Evolutionary conservation across 2,797 vertebrate species (phyloP).

Genomic region (Trachurus trachurus): DNA sequence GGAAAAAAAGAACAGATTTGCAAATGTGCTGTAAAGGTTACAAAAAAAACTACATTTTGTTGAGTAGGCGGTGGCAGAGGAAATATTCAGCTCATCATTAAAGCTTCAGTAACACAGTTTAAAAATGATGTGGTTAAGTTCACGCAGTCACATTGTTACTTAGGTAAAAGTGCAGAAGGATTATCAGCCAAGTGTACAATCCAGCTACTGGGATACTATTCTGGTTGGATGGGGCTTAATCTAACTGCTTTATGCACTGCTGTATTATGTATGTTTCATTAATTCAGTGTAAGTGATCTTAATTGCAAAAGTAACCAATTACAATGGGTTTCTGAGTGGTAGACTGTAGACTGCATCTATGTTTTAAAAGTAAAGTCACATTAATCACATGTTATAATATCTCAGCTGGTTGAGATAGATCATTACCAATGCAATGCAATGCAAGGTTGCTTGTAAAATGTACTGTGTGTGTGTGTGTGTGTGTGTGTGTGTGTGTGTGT

Average conservation of each 20-base stretch:
- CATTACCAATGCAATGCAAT: background rate
- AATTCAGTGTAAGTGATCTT: too few species aligned
- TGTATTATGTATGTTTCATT: background rate
- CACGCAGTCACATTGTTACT: too few species aligned
- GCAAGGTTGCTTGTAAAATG: too few species aligned
- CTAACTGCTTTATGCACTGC: background rate
- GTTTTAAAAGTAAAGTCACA: too few species aligned
- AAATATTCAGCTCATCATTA: background rate
- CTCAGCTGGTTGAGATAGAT: background rate
- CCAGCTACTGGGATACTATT: background rate
- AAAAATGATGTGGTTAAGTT: background rate
- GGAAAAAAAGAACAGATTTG: background rate
- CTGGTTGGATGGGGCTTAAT: background rate
- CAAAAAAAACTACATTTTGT: background rate
- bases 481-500: too few species aligned
- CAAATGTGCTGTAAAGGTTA: constrained; percentile 2
- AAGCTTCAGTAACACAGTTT: background rate
- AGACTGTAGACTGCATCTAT: too few species aligned
- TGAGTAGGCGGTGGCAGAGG: background rate
- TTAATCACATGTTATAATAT: background rate
- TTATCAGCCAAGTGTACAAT: background rate
- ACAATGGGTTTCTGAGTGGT: too few species aligned
- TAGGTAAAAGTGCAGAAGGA: background rate
- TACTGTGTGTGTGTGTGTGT: too few species aligned
- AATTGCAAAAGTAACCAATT: too few species aligned